Conservation (phyloP, 2,113 vertebrate species). For the Cebidichthys violaceus region DNA sequence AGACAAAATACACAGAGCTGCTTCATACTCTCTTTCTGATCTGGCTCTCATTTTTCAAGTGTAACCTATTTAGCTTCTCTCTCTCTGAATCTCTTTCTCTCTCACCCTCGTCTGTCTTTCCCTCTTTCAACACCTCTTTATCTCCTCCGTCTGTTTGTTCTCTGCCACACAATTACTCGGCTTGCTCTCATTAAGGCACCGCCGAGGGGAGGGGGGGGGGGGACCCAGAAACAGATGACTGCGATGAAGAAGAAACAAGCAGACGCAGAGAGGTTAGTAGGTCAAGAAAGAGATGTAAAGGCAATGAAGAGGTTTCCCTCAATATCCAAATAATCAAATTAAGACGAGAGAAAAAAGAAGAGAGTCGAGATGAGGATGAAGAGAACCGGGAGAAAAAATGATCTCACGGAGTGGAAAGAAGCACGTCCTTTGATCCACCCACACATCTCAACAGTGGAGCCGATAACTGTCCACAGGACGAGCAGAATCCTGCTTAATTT, state of each 20-base stretch:
- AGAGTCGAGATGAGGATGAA: not conserved
- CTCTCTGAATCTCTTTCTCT: slow-evolving; percentile 1
- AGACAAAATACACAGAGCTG: not conserved
- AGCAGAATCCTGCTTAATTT: slow-evolving; percentile 23
- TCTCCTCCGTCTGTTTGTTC: slow-evolving; percentile 58
- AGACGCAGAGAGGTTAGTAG: slow-evolving; percentile 29
- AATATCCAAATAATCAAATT: slow-evolving; percentile 31
- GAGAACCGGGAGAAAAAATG: not conserved
- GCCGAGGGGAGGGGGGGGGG: not conserved
- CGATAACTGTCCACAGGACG: not conserved
- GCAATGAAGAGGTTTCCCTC: not conserved
- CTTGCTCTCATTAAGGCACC: slow-evolving; percentile 50
- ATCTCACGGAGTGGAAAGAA: not conserved
- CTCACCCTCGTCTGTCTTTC: slow-evolving; percentile 23
- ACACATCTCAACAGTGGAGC: slow-evolving; percentile 32
- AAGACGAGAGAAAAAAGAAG: not conserved
- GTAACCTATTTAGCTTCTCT: slow-evolving; percentile 36
- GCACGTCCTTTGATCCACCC: slow-evolving; percentile 57
- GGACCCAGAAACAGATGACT: slow-evolving; percentile 10
- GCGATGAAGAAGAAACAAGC: not conserved
- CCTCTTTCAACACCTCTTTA: slow-evolving; percentile 55
- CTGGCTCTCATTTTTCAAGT: slow-evolving; percentile 24
- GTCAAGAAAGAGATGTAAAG: slow-evolving; percentile 1
- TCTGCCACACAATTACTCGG: slow-evolving; percentile 32
- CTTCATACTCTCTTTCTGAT: slow-evolving; percentile 34